These are phyloP conservation scores for Anastatus disparis DNA, from an alignment of 1,140 invertebrate species.

Conservation along the genomic window DNA sequence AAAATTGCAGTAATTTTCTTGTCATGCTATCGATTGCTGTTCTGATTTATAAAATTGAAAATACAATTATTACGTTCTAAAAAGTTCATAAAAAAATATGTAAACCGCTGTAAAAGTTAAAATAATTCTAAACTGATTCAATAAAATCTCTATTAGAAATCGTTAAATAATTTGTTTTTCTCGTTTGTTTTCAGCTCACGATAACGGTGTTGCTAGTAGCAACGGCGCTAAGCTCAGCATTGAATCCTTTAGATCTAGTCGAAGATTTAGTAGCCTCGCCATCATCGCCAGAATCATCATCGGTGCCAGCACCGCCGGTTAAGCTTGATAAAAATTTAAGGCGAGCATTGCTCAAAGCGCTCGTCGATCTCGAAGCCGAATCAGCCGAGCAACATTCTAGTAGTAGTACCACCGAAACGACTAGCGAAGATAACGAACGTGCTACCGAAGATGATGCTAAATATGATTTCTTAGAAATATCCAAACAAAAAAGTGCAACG, in stretches of 20 bases:
- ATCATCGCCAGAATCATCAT: constrained; percentile 20
- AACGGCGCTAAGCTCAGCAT: constrained; percentile 31
- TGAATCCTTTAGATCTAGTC: not conserved
- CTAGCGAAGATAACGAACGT: constrained; percentile 5
- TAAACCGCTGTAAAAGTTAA: no score
- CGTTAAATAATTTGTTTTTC: no score
- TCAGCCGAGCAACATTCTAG: constrained; percentile 60
- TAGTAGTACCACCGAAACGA: constrained; percentile 17
- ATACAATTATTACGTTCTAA: no score
- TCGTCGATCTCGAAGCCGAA: constrained; percentile 73
- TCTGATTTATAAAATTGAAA: no score
- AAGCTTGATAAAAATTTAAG: constrained; percentile 76
- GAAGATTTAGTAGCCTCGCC: constrained; percentile 48
- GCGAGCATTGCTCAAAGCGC: constrained; percentile 76
- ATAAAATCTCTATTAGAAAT: no score
- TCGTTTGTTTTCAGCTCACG: no score
- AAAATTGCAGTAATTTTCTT: no score
- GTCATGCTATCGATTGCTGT: no score
- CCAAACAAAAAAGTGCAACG: constrained; percentile 28
- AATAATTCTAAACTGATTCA: no score
- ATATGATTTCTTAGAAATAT: constrained; percentile 40
- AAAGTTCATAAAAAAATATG: no score
- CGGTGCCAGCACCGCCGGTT: constrained; percentile 66
- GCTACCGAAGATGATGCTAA: constrained; percentile 22
- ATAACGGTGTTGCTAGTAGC: constrained; percentile 40